A percentile compares a stretch with the other conserved stretches of the same genome.
Conservation (phyloP, 1,140 invertebrate genomes). For the Panagrolaimus sp. region DNA sequence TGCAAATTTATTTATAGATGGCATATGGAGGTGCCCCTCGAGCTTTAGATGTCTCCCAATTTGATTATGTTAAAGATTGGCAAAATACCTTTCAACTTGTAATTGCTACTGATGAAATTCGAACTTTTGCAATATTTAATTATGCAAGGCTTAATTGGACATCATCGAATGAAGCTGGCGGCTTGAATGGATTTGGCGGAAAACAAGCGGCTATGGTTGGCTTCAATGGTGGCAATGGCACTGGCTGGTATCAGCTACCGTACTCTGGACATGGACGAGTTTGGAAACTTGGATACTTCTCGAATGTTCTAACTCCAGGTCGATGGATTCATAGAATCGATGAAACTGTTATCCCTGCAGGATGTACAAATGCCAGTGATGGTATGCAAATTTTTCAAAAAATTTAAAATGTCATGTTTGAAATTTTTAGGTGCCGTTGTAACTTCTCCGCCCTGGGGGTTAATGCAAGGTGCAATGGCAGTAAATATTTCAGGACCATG, state of each 20-base stretch:
- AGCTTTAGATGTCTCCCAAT: not conserved
- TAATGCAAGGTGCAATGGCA: too few species aligned
- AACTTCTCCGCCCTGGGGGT: too few species aligned
- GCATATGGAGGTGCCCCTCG: too few species aligned
- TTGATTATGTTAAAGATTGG: constrained; percentile 39
- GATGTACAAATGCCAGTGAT: not conserved
- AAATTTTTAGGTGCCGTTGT: not conserved
- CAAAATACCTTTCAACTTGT: constrained; percentile 31
- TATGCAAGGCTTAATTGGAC: not conserved
- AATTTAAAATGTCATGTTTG: too few species aligned
- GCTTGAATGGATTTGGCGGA: not conserved
- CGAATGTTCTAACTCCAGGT: not conserved
- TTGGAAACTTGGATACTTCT: not conserved
- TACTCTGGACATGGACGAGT: not conserved
- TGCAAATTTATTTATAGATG: constrained; percentile 66
- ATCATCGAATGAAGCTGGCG: not conserved
- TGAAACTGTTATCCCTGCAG: not conserved
- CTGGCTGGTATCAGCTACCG: not conserved
- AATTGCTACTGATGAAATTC: not conserved
- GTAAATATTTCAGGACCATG: too few species aligned
- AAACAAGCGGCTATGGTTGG: not conserved
- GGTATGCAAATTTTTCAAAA: not conserved
- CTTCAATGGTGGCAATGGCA: not conserved
- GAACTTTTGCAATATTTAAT: not conserved
- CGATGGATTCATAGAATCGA: constrained; percentile 34